Evolutionary conservation across 2,113 vertebrate genomes (phyloP), one percentile per base, ranked within the genome.

Genomic region (Cacatua alba): DNA sequence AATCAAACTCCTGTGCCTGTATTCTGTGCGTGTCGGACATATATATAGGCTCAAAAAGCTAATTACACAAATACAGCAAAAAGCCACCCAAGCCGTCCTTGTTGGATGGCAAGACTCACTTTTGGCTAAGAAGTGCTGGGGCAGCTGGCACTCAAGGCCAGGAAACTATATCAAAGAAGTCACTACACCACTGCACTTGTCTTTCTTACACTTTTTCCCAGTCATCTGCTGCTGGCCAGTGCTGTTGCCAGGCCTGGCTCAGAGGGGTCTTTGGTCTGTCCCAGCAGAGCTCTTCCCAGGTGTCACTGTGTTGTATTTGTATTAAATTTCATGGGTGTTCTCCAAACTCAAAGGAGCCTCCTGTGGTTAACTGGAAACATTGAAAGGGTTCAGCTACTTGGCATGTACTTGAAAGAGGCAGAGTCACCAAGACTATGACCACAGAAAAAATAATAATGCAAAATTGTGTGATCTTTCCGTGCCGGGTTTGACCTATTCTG

Each of bases 231-330:
- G 35, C 10, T 71, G 52, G 25, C 13, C 64, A 67, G 77, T 18
- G 55, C 6, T 6, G 5, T n/a, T 77, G 37, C 26, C 13, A 57
- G 49, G 14, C 26, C 41, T 37, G 29, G 2, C n/a, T 76, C 67
- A 25, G 48, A 63, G 35, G 16, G 67, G 21, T 17, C 19, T 74
- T 79, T 65, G 39, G 44, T 51, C 28, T 79, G 31, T 20, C 49
- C n/a, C 33, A 48, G 33, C 1, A 37, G 24, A 70, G 17, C 5
- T 39, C 41, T 78, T 89, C 33, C 26, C 46, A 80, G 25, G 10
- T 28, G 11, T 48, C 35, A 55, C 62, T 5, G 0, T 26, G 31
- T 26, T 0, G 1, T 49, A 67, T 44, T 71, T 5, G 0, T 31
- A 57, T 7, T 4, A 7, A 13, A 79, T 46, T 74, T 67, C 46